Evolutionary conservation across 2,888 invertebrate genomes (phyloP).

Genomic region (Zootermopsis nevadensis): DNA sequence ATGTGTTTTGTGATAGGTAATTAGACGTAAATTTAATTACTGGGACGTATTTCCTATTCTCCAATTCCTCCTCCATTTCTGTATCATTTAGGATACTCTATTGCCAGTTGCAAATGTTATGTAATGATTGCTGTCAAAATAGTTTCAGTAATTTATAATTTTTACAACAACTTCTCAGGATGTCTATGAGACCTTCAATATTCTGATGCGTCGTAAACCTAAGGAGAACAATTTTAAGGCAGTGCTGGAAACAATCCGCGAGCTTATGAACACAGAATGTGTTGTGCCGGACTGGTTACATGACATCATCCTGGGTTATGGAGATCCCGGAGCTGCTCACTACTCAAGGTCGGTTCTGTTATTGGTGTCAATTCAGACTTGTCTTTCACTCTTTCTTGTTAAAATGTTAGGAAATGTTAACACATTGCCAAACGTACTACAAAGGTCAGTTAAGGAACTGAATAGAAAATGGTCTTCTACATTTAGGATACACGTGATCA

Average conservation of each 20-base stretch:
- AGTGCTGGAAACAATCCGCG: conserved; percentile 96
- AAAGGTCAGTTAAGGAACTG: too few relatives aligned
- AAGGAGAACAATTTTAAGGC: conserved; percentile 99
- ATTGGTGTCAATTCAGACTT: neutral
- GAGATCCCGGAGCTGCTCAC: conserved; percentile 96
- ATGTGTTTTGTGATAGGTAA: too few relatives aligned
- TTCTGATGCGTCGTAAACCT: conserved; percentile 97
- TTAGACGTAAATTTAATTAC: too few relatives aligned
- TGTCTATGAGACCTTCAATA: conserved; percentile 79
- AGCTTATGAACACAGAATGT: conserved; percentile 98
- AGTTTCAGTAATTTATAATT: too few relatives aligned
- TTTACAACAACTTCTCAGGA: conserved; percentile 9
- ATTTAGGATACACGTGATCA: too few relatives aligned
- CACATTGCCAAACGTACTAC: too few relatives aligned
- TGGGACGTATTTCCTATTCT: too few relatives aligned
- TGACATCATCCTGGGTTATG: conserved; percentile 96
- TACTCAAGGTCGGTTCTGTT: conserved; percentile 79
- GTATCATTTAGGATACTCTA: too few relatives aligned
- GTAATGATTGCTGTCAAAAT: too few relatives aligned
- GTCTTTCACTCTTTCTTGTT: neutral
- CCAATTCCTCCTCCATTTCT: too few relatives aligned
- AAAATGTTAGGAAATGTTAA: neutral
- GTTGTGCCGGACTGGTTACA: conserved; percentile 98
- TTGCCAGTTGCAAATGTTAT: too few relatives aligned
- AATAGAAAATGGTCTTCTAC: too few relatives aligned